Conservation (phyloP, 2,113 vertebrate species). For the Amblyornis subalaris region DNA sequence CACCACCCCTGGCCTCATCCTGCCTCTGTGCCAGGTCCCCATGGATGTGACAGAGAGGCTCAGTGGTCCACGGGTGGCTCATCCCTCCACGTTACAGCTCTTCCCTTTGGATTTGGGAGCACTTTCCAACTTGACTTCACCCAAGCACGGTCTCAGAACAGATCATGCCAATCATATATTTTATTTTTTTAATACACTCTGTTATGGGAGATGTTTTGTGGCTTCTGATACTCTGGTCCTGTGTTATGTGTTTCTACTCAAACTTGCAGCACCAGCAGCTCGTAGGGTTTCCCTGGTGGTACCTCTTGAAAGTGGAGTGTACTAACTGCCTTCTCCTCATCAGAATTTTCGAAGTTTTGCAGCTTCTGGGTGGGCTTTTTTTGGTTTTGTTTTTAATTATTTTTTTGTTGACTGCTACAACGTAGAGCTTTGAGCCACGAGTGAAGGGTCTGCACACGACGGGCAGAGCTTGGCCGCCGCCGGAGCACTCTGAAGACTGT, state of each 20-base stretch:
- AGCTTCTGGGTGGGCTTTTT: background rate
- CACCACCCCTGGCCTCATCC: background rate
- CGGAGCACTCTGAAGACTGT: background rate
- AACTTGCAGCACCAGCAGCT: conserved; percentile 56
- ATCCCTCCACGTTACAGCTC: fast-evolving
- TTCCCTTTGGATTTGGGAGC: background rate
- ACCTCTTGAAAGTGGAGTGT: conserved; percentile 44
- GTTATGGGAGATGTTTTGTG: conserved; percentile 45
- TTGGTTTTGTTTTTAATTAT: background rate
- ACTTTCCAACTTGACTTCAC: background rate
- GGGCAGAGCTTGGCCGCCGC: background rate
- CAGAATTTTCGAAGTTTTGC: conserved; percentile 7
- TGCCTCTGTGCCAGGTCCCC: background rate
- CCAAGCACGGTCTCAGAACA: background rate
- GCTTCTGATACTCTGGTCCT: conserved; percentile 54
- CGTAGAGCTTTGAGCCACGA: background rate
- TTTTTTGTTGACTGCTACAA: conserved; percentile 26
- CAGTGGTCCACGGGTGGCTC: fast-evolving
- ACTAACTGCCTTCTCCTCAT: conserved; percentile 58
- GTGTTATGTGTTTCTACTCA: conserved; percentile 43
- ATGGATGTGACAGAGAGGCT: background rate
- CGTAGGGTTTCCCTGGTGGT: conserved; percentile 53
- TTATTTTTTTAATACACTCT: background rate
- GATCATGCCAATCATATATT: conserved; percentile 74
- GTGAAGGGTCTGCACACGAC: background rate